Conservation (phyloP, 2,888 invertebrate genomes). For the Tinea pellionella region DNA sequence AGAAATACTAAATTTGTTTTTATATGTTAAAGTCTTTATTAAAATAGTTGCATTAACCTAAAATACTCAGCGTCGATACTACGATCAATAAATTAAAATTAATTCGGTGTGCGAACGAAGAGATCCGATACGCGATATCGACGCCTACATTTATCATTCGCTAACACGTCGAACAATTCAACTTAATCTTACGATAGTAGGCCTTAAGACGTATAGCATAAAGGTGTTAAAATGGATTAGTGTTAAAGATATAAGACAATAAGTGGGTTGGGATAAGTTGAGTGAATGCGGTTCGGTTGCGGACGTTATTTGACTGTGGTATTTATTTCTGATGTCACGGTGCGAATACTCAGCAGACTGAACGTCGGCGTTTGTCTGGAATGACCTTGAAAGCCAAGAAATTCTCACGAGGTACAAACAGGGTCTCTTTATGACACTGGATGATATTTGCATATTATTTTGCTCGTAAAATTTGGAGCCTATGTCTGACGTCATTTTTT, state of each 20-base stretch:
- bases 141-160: slow-evolving; percentile 71
- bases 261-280: slow-evolving; percentile 30
- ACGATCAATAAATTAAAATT: slow-evolving; percentile 70
- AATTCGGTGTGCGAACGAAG: slow-evolving; percentile 69
- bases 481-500: no score
- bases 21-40: neutral
- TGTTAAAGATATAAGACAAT: neutral
- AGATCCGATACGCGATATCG: slow-evolving; percentile 68
- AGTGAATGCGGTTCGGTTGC: slow-evolving; percentile 37
- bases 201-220: slow-evolving; percentile 41
- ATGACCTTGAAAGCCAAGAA: slow-evolving; percentile 45
- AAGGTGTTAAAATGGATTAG: slow-evolving; percentile 23
- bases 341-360: slow-evolving; percentile 53
- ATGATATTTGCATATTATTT: neutral
- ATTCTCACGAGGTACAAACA: slow-evolving; percentile 40
- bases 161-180: slow-evolving; percentile 67
- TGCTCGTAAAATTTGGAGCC: no score
- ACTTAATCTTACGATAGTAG: slow-evolving; percentile 36
- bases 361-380: slow-evolving; percentile 39
- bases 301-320: slow-evolving; percentile 48
- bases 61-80: slow-evolving; percentile 63
- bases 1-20: neutral
- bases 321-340: slow-evolving; percentile 46
- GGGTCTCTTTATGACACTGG: neutral
- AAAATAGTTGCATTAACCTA: slow-evolving; percentile 45